phyloP scores from a whole-genome alignment of 2,797 vertebrate genomes.

The Bucorvus abyssinicus region DNA sequence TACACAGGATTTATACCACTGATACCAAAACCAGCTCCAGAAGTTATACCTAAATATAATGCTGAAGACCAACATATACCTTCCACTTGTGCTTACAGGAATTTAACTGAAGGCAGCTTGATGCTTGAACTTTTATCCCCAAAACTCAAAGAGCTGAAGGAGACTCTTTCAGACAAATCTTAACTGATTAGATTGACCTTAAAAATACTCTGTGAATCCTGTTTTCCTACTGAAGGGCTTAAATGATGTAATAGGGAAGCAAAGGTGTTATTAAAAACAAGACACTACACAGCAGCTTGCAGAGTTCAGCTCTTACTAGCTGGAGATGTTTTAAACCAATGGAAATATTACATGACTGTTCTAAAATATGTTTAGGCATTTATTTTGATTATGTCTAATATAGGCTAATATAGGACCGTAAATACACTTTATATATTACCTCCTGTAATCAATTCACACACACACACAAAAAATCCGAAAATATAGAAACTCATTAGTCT shows the following conservation, averaged over 20 bases:
- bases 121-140: background rate
- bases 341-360: background rate
- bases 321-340: background rate
- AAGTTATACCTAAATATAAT: background rate
- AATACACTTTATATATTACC: background rate
- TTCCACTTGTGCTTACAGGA: background rate
- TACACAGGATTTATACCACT: background rate
- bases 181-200: background rate
- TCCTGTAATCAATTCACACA: background rate
- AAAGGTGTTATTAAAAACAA: background rate
- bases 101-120: background rate
- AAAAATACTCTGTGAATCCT: background rate
- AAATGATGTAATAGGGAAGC: background rate
- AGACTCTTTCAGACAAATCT: background rate
- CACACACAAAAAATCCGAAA: background rate
- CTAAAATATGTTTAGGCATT: background rate
- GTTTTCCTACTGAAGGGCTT: background rate
- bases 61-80: background rate
- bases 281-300: background rate
- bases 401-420: background rate
- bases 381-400: background rate
- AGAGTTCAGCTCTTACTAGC: background rate
- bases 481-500: background rate
- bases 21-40: background rate
- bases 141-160: background rate